Evolutionary conservation across 2,888 invertebrate genomes (phyloP), one percentile per base, ranked within the genome.

Genomic region (Emmelina monodactyla): DNA sequence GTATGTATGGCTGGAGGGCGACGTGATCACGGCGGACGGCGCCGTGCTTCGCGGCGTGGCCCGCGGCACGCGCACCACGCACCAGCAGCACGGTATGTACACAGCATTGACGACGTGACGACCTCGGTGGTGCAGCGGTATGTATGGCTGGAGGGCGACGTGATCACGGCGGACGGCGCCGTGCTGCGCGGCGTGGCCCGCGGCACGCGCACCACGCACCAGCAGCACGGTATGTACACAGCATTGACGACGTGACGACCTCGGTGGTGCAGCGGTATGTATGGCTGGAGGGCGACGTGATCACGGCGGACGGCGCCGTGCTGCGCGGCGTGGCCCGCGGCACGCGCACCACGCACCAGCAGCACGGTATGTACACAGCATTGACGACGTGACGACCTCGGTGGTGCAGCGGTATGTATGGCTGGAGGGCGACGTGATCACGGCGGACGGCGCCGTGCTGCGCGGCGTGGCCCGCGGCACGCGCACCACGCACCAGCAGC

Each of bases 21-120:
- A n/a, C n/a, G 46, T n/a, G 51, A 51, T 47, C 12, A 35, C 35
- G 32, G 13, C 29, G 4, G 29, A 29, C 29, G 29, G 29, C 4
- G 29, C 9, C 12, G 29, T 29, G 6, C 12, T 29, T 12, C 12
- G 29, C 6, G 29, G 29, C 12, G 29, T 29, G 4, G 12, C 29
- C 5, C 9, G 29, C 12, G 29, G 29, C 13, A 29, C 29, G 2
- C 3, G 29, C 29, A 12, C 6, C 13, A 12, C 14, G 29, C 12
- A 7, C 29, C 29, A 3, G 13, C 14, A 13, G 29, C 13, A 13
- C 12, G 4, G 11, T 28, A 28, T n/a, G 4, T n/a, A 28, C 11
- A 28, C 19, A 5, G 9, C 9, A 19, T 9, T 19, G 5, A 6
- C 9, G 19, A 19, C n/a, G n/a, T n/a, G n/a, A n/a, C n/a, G n/a